A percentile compares a stretch with the other conserved stretches of the same genome.
These are phyloP conservation scores for Anthophora plumipes DNA, from an alignment of 2,888 invertebrate genomes.

Conservation along the genomic window DNA sequence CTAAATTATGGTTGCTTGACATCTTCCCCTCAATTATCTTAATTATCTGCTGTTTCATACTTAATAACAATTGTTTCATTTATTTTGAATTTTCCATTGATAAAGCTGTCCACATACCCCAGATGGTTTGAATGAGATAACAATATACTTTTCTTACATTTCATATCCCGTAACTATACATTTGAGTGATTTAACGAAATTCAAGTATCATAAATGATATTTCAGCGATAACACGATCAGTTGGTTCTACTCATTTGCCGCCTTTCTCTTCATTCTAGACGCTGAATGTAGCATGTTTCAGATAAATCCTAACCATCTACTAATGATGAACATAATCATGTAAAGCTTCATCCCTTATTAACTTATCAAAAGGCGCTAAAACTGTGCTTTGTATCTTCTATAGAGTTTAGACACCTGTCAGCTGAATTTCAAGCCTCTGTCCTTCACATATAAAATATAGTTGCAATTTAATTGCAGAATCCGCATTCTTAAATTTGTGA, in stretches of 20 bases:
- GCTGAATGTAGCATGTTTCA: constrained; percentile 86
- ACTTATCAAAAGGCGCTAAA: constrained; percentile 88
- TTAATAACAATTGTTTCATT: not conserved
- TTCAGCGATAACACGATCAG: constrained; percentile 35
- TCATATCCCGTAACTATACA: too few relatives aligned
- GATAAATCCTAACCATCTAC: constrained; percentile 87
- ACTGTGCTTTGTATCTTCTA: constrained; percentile 92
- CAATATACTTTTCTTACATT: not conserved
- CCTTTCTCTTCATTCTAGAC: constrained; percentile 78
- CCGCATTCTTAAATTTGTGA: not conserved
- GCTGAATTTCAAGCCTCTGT: constrained; percentile 85
- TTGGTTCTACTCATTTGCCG: constrained; percentile 66
- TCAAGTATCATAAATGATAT: constrained; percentile 11
- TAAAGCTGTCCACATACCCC: not conserved
- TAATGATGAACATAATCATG: constrained; percentile 86
- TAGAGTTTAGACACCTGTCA: constrained; percentile 92
- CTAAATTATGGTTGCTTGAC: too few relatives aligned
- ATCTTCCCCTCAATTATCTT: too few relatives aligned
- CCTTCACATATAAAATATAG: constrained; percentile 43
- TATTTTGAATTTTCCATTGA: not conserved
- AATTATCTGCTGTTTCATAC: too few relatives aligned
- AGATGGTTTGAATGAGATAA: not conserved
- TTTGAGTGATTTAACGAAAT: not conserved
- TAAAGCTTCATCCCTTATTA: constrained; percentile 83
- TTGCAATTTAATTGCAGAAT: constrained; percentile 6